Evolutionary conservation across 2,888 invertebrate genomes (phyloP), one percentile per base, ranked within the genome.

Genomic region (Chouioia cunea): DNA sequence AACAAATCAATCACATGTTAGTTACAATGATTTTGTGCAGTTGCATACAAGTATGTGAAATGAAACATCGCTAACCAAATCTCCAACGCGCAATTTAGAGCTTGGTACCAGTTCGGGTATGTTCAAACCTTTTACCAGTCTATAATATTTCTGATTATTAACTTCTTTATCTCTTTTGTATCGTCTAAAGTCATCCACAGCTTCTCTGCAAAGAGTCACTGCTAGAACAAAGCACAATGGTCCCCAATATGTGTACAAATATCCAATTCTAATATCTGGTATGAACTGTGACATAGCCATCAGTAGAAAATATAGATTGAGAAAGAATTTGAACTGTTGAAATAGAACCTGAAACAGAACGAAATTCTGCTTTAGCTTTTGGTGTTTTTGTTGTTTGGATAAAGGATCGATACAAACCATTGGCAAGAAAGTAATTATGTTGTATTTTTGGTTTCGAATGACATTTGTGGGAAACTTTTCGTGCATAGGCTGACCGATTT

Each of bases 221-320:
- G 94, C 91, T 69, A 99, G 88, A 27, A 99, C 99, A 87, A 99
- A 99, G 79, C 96, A 93, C 83, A 99, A 86, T 56, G 99, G 99
- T 73, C 97, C 99, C 99, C 99, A 99, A 86, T 99, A 99, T 0
- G 99, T 99, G 86, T 99, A 99, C 54, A 99, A 90, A 85, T 97
- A 97, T 2, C 99, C 99, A 80, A 99, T 97, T 78, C 96, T 90
- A 77, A 99, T 93, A 81, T 96, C 96, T 23, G 97, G 97, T 83
- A 99, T 95, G 87, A 99, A 98, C 87, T 99, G 99, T 81, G 97
- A 97, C 65, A 94, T 89, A 0, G 99, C 99, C 99, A 99, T 99
- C 70, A 99, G 90, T 77, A 99, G 89, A 87, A 99, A 99, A 86
- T 98, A 99, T 70, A 99, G 87, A 87, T 99, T 99, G 76, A 99